Evolutionary conservation across 2,113 vertebrate genomes (phyloP), one percentile per base, ranked within the genome.

Genomic region (Corydoras sp.): DNA sequence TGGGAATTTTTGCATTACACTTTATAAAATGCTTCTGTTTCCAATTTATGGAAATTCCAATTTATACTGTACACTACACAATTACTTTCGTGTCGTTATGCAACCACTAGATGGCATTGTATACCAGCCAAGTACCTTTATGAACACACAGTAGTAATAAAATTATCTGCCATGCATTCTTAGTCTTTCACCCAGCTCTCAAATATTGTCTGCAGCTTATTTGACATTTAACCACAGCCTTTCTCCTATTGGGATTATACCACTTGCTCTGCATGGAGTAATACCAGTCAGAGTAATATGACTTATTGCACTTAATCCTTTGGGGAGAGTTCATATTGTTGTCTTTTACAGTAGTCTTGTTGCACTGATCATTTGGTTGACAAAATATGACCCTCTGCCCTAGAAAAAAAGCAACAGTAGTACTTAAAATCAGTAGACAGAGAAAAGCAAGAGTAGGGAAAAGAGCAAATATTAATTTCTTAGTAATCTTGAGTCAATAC

Each of bases 31-130:
- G 35, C 7, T 43, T 24, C 18, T 24, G 18, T 24, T 43, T 43
- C 7, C 7, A 43, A 43, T 43, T 43, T 43, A 43, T 43, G n/a
- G n/a, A n/a, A n/a, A 43, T 43, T 43, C 7, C 7, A 43, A 43
- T 43, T 43, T 43, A 43, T 43, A 43, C 35, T 5, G 35, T 8
- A 24, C 18, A 24, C 18, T 24, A 24, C 35, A 5, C 35, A 8
- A 43, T 24, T 43, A 43, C 35, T 43, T 43, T 43, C 35, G 7
- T 43, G 35, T 5, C 7, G 35, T 4, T 43, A 3, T 68, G 3
- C 58, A 32, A 59, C 83, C 87, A 81, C 81, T 66, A 82, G 85
- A 62, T 81, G 85, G 79, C 84, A 56, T 56, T 77, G 56, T 10
- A 12, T 74, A 72, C 62, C 4, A 11, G 4, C 6, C 4, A 13